These are phyloP conservation scores for Coregonus suidteri DNA, from an alignment of 2,797 vertebrate species.

Conservation along the genomic window DNA sequence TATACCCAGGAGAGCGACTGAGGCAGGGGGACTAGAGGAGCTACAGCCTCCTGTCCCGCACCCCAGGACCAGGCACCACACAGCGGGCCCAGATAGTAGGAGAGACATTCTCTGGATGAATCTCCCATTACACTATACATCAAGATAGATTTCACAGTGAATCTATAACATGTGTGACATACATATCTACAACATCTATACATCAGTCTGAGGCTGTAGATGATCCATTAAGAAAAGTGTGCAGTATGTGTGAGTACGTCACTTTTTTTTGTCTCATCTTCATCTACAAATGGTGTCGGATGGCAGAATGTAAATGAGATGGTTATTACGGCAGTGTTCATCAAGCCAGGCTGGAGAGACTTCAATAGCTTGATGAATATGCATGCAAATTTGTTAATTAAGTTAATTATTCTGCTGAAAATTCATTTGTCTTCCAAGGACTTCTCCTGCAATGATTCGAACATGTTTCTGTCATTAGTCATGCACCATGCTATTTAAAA, in stretches of 20 bases:
- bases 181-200: slow-evolving; percentile 11
- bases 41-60: slow-evolving; percentile 12
- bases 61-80: slow-evolving; percentile 34
- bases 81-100: slow-evolving; percentile 8
- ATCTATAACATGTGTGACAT: slow-evolving; percentile 15
- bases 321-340: slow-evolving; percentile 94
- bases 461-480: slow-evolving; percentile 91
- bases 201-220: neutral
- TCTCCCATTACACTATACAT: slow-evolving; percentile 15
- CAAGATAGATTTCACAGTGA: slow-evolving; percentile 22
- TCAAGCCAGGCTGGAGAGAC: slow-evolving; percentile 93
- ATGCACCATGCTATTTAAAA: slow-evolving; percentile 89
- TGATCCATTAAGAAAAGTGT: slow-evolving; percentile 5
- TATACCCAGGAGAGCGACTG: slow-evolving; percentile 82
- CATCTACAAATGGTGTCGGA: slow-evolving; percentile 85
- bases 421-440: slow-evolving; percentile 96
- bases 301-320: slow-evolving; percentile 96
- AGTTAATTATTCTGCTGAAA: slow-evolving; percentile 98
- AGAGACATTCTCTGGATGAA: slow-evolving; percentile 13
- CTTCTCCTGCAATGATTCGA: slow-evolving; percentile 90
- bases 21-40: slow-evolving; percentile 41
- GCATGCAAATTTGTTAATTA: slow-evolving; percentile 98
- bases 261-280: slow-evolving; percentile 48
- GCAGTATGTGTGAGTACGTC: slow-evolving; percentile 27
- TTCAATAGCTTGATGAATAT: slow-evolving; percentile 96